Evolutionary conservation across 2,888 invertebrate species (phyloP).

Genomic region (Stenolophus ochropezus): DNA sequence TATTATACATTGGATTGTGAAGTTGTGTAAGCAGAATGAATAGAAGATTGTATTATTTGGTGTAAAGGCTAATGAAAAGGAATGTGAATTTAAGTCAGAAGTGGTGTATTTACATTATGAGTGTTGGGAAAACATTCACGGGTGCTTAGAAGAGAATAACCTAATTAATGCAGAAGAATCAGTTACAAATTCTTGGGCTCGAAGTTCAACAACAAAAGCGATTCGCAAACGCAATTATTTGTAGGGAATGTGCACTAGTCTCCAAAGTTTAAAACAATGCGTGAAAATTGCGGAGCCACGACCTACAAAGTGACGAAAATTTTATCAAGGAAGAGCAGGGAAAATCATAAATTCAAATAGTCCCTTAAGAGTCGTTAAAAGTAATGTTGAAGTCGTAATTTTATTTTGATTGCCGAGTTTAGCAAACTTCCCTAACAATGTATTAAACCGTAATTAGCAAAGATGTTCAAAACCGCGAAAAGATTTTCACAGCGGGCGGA

Average conservation of each 20-base stretch:
- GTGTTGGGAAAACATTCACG: neutral
- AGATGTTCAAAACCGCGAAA: slow-evolving; percentile 50
- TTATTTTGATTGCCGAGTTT: slow-evolving; percentile 58
- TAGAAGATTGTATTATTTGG: no score
- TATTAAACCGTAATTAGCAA: slow-evolving; percentile 60
- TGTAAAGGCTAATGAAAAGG: neutral
- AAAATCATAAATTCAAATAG: slow-evolving; percentile 60
- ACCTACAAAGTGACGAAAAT: slow-evolving; percentile 57
- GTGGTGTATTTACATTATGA: neutral
- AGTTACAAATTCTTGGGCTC: slow-evolving; percentile 22
- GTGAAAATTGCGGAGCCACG: slow-evolving; percentile 34
- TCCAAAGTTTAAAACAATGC: slow-evolving; percentile 33
- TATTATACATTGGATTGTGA: no score
- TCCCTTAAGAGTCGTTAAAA: slow-evolving; percentile 60
- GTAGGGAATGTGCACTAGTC: slow-evolving; percentile 36
- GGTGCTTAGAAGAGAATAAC: slow-evolving; percentile 4
- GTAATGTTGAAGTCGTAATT: slow-evolving; percentile 60
- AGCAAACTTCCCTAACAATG: slow-evolving; percentile 58
- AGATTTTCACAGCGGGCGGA: slow-evolving; percentile 32
- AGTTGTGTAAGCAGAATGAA: no score
- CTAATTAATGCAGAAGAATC: slow-evolving; percentile 32
- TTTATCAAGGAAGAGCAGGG: slow-evolving; percentile 49
- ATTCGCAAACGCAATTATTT: slow-evolving; percentile 42
- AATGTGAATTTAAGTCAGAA: neutral
- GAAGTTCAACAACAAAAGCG: slow-evolving; percentile 27